Base-by-base conservation (phyloP, 2,888 invertebrate species). In the Antheraea yamamai region DNA sequence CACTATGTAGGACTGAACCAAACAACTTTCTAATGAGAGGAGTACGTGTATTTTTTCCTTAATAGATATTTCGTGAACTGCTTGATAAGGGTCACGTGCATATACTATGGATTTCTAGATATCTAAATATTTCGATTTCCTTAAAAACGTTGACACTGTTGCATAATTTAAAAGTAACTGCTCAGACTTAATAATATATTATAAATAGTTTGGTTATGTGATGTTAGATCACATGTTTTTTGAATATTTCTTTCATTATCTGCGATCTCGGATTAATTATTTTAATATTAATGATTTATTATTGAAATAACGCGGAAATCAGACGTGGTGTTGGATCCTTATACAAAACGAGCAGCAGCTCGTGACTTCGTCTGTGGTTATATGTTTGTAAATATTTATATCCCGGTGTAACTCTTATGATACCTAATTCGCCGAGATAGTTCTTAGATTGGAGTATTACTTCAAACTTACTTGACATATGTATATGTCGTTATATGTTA, bases 1-100 rank as follows among this genome's bases (percentile, higher is more conserved):
- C 75, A 26, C 58, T 72, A 58, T 73, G 68, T 73, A 68, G 75
- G 70, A 70, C 70, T 47, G 39, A 70, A 70, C 14, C 70, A 39
- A 70, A 30, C 26, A 20, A 75, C 73, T 75, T 75, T 75, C 75
- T 75, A 75, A 75, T 73, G 75, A 75, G 73, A 75, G 58, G 55
- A 75, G 66, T 75, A 75, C 75, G 75, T 75, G 75, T 39, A 23
- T 73, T 66, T 73, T 75, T 75, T 73, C 16, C 18, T 55, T 73
- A 75, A 75, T 73, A 58, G 73, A 73, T 68, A 30, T 68, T 75
- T 75, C 70, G 75, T 73, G 70, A 20, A 70, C 18, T 3, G 30
- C 30, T 66, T 66, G 64, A 30, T 73, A 73, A 55, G 55, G 52
- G 73, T 52, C 73, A 30, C 73, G 73, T 58, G 73, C 26, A 55